Evolutionary conservation across 2,797 vertebrate genomes (phyloP).

Genomic region (Semaprochilodus insignis): DNA sequence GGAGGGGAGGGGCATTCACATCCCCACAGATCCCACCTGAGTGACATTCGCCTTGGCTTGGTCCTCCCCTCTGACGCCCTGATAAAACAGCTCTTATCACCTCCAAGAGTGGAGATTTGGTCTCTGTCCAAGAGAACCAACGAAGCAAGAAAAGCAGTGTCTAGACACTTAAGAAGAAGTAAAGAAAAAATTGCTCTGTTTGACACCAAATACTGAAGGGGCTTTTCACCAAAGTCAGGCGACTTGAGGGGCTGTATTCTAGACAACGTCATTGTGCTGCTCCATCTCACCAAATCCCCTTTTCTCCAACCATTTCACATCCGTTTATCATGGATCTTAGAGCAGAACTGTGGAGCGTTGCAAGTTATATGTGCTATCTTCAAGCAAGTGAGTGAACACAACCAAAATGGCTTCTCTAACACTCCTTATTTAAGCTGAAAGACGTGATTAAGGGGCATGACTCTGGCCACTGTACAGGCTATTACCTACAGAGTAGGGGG

Average conservation of each 20-base stretch:
- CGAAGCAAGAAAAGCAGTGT: slow-evolving; percentile 85
- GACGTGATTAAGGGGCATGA: slow-evolving; percentile 49
- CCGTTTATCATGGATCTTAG: slow-evolving; percentile 72
- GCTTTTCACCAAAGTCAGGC: slow-evolving; percentile 75
- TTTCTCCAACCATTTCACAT: slow-evolving; percentile 74
- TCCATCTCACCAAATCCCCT: slow-evolving; percentile 78
- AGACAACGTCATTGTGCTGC: slow-evolving; percentile 80
- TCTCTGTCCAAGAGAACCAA: slow-evolving; percentile 84
- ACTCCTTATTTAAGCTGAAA: slow-evolving; percentile 46
- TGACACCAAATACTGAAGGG: slow-evolving; percentile 84
- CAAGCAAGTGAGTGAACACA: slow-evolving; percentile 53
- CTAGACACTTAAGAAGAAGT: slow-evolving; percentile 85
- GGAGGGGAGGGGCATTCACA: slow-evolving; percentile 73
- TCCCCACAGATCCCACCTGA: slow-evolving; percentile 74
- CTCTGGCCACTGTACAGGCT: slow-evolving; percentile 44
- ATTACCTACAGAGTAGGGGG: slow-evolving; percentile 13
- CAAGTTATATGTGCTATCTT: slow-evolving; percentile 55
- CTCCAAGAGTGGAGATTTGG: slow-evolving; percentile 84
- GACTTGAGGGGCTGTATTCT: slow-evolving; percentile 74
- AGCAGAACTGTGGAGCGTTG: slow-evolving; percentile 59
- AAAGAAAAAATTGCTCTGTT: slow-evolving; percentile 80
- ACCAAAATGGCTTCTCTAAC: slow-evolving; percentile 42
- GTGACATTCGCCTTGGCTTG: slow-evolving; percentile 82
- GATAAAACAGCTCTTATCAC: slow-evolving; percentile 84
- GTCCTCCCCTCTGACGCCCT: slow-evolving; percentile 79